A percentile compares a stretch with the other conserved stretches of the same genome.
Evolutionary conservation across 2,888 invertebrate species (phyloP).

Genomic region (Xestia ashworthii): DNA sequence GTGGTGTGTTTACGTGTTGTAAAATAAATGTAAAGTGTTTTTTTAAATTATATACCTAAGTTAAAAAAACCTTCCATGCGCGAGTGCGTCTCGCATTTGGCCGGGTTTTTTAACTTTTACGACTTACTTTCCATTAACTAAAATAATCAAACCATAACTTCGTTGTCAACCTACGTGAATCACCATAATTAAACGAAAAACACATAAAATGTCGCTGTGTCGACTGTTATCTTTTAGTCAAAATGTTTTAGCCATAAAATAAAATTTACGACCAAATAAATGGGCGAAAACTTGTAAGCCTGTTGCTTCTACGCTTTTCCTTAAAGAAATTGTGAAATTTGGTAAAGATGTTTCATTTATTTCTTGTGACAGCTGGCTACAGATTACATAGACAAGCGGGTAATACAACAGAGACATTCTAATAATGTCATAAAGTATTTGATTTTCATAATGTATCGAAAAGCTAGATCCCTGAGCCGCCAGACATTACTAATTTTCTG

Average conservation of each 20-base stretch:
- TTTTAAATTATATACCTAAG: too few species aligned
- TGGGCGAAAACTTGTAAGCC: constrained; percentile 11
- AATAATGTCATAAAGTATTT: background rate
- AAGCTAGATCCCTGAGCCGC: too few species aligned
- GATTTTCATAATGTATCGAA: too few species aligned
- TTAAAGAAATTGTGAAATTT: background rate
- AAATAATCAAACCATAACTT: constrained; percentile 6
- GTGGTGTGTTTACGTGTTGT: too few species aligned
- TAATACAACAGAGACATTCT: background rate
- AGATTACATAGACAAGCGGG: background rate
- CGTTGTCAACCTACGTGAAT: constrained; percentile 7
- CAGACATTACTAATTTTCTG: too few species aligned
- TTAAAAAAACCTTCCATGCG: too few species aligned
- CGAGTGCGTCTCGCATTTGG: too few species aligned
- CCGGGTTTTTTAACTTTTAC: background rate
- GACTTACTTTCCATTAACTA: constrained; percentile 23
- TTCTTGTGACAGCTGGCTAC: background rate
- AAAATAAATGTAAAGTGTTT: too few species aligned
- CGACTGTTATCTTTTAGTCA: constrained; percentile 1
- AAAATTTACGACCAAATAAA: constrained; percentile 39
- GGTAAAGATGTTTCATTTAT: constrained; percentile 1
- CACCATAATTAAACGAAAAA: constrained; percentile 36
- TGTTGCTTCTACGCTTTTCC: constrained; percentile 26
- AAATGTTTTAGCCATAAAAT: constrained; percentile 39
- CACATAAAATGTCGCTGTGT: constrained; percentile 20